phyloP scores from a whole-genome alignment of 2,797 vertebrate genomes.

The Darevskia nairensis region DNA sequence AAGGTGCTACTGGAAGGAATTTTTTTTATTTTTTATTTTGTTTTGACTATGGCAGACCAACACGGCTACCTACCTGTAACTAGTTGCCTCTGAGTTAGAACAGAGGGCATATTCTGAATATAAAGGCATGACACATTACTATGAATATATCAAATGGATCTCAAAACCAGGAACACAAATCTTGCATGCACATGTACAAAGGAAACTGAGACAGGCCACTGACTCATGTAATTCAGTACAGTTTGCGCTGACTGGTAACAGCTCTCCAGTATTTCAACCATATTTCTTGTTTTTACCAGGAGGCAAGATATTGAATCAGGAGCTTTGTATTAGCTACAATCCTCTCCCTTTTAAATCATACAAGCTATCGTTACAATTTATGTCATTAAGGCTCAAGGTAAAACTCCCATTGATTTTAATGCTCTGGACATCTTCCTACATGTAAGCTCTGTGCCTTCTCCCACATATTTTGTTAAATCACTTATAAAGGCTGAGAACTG shows the following conservation, averaged over 20 bases:
- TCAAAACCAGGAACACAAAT: not conserved
- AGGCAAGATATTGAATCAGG: not conserved
- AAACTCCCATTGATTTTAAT: slow-evolving; percentile 1
- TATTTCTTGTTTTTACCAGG: not conserved
- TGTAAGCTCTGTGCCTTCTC: not conserved
- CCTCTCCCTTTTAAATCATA: not conserved
- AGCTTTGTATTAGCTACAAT: not conserved
- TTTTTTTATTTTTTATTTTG: too few relatives aligned
- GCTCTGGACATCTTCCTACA: not conserved
- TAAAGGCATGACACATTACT: too few relatives aligned
- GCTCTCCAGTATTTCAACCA: not conserved
- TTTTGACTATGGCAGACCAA: too few relatives aligned
- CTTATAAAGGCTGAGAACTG: not conserved
- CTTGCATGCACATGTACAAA: not conserved
- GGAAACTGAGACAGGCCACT: not conserved
- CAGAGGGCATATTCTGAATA: not conserved
- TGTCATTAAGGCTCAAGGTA: not conserved
- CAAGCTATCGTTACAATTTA: not conserved
- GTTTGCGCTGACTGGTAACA: not conserved
- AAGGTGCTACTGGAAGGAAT: too few relatives aligned
- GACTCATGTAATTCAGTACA: not conserved
- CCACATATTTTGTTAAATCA: not conserved
- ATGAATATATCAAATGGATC: too few relatives aligned
- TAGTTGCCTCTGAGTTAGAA: not conserved
- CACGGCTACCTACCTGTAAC: too few relatives aligned